Evolutionary conservation across 2,797 vertebrate species (phyloP).

Genomic region (Sarcophilus harrisii): DNA sequence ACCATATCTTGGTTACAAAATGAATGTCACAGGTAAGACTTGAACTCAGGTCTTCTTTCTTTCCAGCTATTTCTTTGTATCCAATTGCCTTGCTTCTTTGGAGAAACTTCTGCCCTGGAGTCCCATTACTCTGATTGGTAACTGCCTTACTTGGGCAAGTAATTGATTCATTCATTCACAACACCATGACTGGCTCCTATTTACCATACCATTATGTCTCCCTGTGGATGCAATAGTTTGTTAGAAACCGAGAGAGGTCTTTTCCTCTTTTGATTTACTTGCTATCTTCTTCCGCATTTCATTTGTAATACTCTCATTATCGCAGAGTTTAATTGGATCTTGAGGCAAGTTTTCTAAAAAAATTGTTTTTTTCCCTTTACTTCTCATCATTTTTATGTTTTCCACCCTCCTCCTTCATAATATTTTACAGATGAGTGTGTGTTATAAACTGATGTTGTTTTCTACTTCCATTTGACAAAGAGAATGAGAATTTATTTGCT

Average conservation of each 20-base stretch:
- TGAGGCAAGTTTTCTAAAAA: neutral
- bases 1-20: neutral
- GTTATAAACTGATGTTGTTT: neutral
- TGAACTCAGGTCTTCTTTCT: neutral
- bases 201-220: neutral
- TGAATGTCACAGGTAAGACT: neutral
- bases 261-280: neutral
- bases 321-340: neutral
- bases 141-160: neutral
- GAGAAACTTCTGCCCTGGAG: neutral
- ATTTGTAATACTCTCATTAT: neutral
- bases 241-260: neutral
- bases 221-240: neutral
- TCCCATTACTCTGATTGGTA: neutral
- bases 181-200: neutral
- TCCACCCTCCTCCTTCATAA: neutral
- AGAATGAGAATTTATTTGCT: neutral
- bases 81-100: neutral
- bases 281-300: neutral
- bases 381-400: neutral
- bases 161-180: neutral
- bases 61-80: neutral
- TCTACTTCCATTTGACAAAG: neutral
- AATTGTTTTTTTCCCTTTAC: neutral
- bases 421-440: neutral